A percentile compares a stretch with the other conserved stretches of the same genome.
Evolutionary conservation across 2,113 vertebrate species (phyloP).

Genomic region (Hymenochirus boettgeri): DNA sequence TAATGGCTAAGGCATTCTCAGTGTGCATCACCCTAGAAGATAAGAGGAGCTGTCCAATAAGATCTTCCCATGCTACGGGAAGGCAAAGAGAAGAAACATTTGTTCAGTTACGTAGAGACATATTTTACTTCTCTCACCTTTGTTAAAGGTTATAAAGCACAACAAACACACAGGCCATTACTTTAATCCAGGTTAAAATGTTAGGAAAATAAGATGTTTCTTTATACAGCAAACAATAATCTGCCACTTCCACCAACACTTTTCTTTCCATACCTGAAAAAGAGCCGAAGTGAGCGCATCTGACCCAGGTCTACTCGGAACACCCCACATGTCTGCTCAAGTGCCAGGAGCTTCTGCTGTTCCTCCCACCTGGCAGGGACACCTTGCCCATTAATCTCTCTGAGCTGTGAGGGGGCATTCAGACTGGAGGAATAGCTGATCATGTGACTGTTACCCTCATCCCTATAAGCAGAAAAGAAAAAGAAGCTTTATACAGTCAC

Average conservation of each 20-base stretch:
- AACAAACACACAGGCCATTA: no score
- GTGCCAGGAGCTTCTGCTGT: constrained; percentile 79
- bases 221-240: no score
- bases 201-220: no score
- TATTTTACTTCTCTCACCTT: no score
- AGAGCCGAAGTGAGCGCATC: constrained; percentile 93
- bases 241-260: background rate
- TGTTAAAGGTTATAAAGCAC: no score
- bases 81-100: no score
- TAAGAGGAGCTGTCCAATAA: no score
- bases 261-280: constrained; percentile 89
- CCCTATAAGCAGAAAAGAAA: constrained; percentile 50
- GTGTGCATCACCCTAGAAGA: no score
- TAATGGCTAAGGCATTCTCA: no score
- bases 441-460: constrained; percentile 65
- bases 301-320: constrained; percentile 96
- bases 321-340: constrained; percentile 91
- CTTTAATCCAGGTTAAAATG: no score
- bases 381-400: constrained; percentile 58
- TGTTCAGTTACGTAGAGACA: no score
- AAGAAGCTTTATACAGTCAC: background rate
- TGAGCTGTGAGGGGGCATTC: constrained; percentile 72
- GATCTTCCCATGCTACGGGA: no score
- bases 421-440: constrained; percentile 82
- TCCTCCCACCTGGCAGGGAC: constrained; percentile 81